Base-by-base conservation (phyloP, 2,113 vertebrate species). In the Syngnathoides biaculeatus region DNA sequence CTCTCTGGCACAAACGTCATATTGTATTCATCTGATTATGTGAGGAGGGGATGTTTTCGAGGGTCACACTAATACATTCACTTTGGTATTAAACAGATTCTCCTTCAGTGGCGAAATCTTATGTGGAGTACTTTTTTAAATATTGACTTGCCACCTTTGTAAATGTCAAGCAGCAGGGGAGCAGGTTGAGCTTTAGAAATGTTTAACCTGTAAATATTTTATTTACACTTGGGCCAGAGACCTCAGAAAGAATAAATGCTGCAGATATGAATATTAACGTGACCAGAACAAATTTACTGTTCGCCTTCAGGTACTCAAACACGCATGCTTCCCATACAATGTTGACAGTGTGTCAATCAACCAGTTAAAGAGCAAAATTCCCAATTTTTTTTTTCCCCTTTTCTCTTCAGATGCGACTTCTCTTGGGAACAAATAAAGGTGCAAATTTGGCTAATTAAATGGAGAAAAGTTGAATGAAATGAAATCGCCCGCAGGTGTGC, bases 131-230 rank as follows among this genome's bases (percentile, higher is more conserved):
- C 47, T 57, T 82, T 75, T 79, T 65, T 67, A 74, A 74, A 68
- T 83, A 84, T 88, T 26, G 58, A 73, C 65, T 57, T 52, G 69
- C n/a, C 60, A 19, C 4, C 59, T 81, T 64, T 57, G 66, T 74
- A 86, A 89, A 88, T 84, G 82, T 84, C 88, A 86, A 68, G 78
- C 69, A 48, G 69, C 77, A 30, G 64, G 85, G 84, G 86, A 81
- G 71, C 69, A 67, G 4, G 64, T 83, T 83, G 73, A 71, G 79
- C 80, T 67, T 86, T 81, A 64, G 72, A 82, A 85, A 86, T 81
- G 79, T 87, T 86, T 80, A 73, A 85, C 71, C 74, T 47, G 69
- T 74, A 75, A 84, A 80, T 67, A 76, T 27, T 72, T 84, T 85
- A 86, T 87, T 88, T 83, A 86, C 84, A 63, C 79, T 70, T 26